phyloP scores from a whole-genome alignment of 2,888 invertebrate genomes.

The Thymelicus acteon region DNA sequence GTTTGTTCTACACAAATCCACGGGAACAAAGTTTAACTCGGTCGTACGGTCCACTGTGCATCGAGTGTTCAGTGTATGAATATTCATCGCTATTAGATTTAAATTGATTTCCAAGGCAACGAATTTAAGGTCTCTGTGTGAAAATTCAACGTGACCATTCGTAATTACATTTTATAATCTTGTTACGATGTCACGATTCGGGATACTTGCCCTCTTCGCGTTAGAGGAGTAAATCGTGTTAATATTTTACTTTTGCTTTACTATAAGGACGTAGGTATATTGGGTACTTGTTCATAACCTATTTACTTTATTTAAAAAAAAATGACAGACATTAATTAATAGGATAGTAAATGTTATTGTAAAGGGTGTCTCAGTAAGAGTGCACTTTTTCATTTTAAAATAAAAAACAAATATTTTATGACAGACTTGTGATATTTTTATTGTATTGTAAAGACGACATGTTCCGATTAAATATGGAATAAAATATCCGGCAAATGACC shows the following conservation, averaged over 20 bases:
- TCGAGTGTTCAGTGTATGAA: conserved; percentile 37
- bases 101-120: conserved; percentile 28
- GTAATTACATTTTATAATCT: conserved; percentile 3
- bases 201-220: neutral
- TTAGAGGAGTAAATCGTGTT: neutral
- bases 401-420: too few species aligned
- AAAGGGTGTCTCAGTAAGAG: too few species aligned
- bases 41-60: conserved; percentile 32
- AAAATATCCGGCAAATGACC: too few species aligned
- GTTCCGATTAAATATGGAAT: too few species aligned
- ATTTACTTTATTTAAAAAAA: too few species aligned
- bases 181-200: neutral
- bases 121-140: conserved; percentile 9
- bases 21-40: conserved; percentile 38
- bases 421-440: too few species aligned
- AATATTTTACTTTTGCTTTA: neutral
- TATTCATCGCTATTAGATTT: conserved; percentile 40
- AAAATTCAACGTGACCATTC: conserved; percentile 3
- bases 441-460: too few species aligned
- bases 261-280: neutral
- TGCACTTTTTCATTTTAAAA: too few species aligned
- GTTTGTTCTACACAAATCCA: conserved; percentile 36
- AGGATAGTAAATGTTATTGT: too few species aligned
- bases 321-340: too few species aligned
- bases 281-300: too few species aligned